phyloP scores from a whole-genome alignment of 2,113 vertebrate genomes.

The Meriones unguiculatus region DNA sequence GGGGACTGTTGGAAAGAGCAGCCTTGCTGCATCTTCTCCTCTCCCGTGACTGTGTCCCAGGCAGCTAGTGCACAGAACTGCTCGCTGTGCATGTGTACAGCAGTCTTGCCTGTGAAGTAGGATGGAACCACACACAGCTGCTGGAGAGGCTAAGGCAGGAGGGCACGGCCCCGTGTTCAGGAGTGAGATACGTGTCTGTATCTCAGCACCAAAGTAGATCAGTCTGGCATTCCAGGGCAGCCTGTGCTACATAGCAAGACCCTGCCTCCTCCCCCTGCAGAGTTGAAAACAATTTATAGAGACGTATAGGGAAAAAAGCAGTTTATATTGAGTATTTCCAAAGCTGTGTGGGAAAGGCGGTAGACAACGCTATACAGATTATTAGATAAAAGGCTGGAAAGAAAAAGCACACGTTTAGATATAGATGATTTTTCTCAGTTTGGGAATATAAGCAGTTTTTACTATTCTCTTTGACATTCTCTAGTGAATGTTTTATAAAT shows the following conservation, averaged over 20 bases:
- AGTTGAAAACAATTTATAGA: background rate
- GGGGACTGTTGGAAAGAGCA: background rate
- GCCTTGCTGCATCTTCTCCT: background rate
- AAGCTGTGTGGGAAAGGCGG: background rate
- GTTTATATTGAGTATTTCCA: background rate
- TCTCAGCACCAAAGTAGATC: background rate
- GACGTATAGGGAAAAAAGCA: background rate
- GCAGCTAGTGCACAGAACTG: background rate
- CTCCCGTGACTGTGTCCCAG: background rate
- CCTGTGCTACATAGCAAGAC: background rate
- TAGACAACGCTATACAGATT: background rate
- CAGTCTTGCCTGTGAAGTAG: background rate
- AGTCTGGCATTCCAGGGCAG: background rate
- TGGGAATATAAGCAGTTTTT: background rate
- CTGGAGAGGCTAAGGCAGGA: background rate
- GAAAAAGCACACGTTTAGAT: background rate
- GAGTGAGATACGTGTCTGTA: accelerated
- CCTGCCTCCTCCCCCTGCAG: background rate
- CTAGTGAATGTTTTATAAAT: background rate
- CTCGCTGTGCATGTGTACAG: accelerated
- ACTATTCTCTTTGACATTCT: background rate
- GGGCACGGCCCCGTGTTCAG: background rate
- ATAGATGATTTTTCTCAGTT: background rate
- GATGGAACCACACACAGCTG: background rate
- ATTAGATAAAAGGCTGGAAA: too few species aligned